Percentiles rank a stretch among this genome's conserved stretches.
phyloP scores from a whole-genome alignment of 2,888 invertebrate species.

The Camponotus fellah region DNA sequence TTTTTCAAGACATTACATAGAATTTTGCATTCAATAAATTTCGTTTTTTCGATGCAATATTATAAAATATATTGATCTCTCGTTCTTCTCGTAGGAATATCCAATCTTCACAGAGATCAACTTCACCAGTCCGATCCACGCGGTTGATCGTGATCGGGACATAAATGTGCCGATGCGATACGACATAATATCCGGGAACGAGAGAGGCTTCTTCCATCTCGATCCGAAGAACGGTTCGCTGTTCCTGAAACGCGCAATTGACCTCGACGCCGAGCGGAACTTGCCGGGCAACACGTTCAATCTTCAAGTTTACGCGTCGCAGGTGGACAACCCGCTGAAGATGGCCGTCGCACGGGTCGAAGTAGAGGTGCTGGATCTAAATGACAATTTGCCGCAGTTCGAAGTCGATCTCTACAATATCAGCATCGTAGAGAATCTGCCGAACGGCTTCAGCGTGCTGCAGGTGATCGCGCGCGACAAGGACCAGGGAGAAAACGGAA shows the following conservation, averaged over 20 bases:
- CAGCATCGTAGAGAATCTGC: constrained; percentile 96
- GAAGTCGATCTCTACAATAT: constrained; percentile 96
- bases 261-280: constrained; percentile 91
- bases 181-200: constrained; percentile 94
- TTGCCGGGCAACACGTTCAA: constrained; percentile 93
- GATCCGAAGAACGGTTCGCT: constrained; percentile 92
- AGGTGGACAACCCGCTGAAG: constrained; percentile 92
- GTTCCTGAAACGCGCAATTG: constrained; percentile 93
- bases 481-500: constrained; percentile 95
- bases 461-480: constrained; percentile 92
- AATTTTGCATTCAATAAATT: not conserved
- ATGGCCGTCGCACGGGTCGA: constrained; percentile 92
- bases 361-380: constrained; percentile 91
- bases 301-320: constrained; percentile 92
- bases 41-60: not conserved
- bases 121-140: constrained; percentile 91
- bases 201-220: constrained; percentile 91
- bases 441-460: constrained; percentile 92
- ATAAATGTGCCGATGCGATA: constrained; percentile 92
- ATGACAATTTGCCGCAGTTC: constrained; percentile 95
- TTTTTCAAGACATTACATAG: too few relatives aligned
- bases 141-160: constrained; percentile 93
- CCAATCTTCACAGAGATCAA: constrained; percentile 90
- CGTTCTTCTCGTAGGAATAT: constrained; percentile 86
- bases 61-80: not conserved